These are phyloP conservation scores for Saccostrea glomerata DNA, from an alignment of 1,140 invertebrate species.

Conservation along the genomic window DNA sequence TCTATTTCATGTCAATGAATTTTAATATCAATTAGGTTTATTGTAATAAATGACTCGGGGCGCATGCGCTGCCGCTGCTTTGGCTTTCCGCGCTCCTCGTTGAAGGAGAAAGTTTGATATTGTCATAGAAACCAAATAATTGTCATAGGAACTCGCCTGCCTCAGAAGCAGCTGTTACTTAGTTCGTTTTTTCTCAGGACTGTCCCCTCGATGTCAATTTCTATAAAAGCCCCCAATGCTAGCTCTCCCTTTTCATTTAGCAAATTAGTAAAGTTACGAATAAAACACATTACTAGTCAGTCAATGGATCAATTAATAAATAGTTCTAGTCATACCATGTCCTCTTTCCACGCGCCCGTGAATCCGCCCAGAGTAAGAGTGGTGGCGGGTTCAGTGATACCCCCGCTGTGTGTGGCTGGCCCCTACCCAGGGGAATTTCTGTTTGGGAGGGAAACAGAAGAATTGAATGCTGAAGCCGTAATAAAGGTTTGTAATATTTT, in stretches of 20 bases:
- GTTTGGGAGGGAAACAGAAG: slow-evolving; percentile 57
- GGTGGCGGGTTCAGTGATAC: slow-evolving; percentile 56
- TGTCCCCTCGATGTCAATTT: not conserved
- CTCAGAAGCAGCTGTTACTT: slow-evolving; percentile 10
- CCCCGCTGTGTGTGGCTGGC: slow-evolving; percentile 51
- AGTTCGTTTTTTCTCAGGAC: not conserved
- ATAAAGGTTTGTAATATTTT: slow-evolving; percentile 1
- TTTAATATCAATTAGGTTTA: slow-evolving; percentile 39
- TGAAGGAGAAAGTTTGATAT: slow-evolving; percentile 35
- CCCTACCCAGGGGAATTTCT: slow-evolving; percentile 58
- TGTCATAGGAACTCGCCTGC: slow-evolving; percentile 22
- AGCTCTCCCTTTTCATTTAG: not conserved
- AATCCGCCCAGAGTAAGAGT: slow-evolving; percentile 25
- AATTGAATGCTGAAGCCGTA: not conserved
- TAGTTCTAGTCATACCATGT: not conserved
- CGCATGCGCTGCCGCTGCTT: slow-evolving; percentile 33
- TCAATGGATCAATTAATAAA: not conserved
- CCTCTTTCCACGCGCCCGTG: not conserved
- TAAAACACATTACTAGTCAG: not conserved
- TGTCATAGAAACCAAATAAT: slow-evolving; percentile 36
- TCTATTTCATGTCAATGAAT: slow-evolving; percentile 41
- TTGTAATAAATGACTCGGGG: slow-evolving; percentile 34
- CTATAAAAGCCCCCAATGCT: slow-evolving; percentile 3
- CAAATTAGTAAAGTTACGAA: not conserved
- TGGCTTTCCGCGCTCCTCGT: not conserved